Evolutionary conservation across 2,113 vertebrate genomes (phyloP).

Genomic region (Psophia crepitans): DNA sequence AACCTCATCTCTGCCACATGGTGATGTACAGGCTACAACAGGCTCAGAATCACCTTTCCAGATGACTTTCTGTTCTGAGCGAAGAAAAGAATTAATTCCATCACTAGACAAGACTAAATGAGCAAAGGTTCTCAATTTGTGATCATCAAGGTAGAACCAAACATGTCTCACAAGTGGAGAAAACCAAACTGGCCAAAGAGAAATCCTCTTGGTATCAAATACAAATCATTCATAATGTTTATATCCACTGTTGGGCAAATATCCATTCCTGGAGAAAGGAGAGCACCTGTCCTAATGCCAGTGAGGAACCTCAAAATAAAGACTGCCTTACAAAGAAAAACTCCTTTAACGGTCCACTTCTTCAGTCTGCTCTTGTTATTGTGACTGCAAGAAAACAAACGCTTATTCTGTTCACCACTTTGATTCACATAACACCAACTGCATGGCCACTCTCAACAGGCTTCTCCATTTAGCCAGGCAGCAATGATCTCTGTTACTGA

Average conservation of each 20-base stretch:
- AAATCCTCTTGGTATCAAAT: not conserved
- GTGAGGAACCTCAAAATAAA: not conserved
- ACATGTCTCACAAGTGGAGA: not conserved
- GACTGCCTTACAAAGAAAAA: not conserved
- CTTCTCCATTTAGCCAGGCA: not conserved
- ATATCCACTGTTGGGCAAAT: not conserved
- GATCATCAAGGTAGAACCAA: not conserved
- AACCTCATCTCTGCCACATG: not conserved
- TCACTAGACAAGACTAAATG: not conserved
- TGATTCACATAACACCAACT: not conserved
- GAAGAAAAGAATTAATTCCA: not conserved
- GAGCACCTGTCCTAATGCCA: not conserved
- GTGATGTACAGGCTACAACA: not conserved
- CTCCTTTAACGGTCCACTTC: not conserved
- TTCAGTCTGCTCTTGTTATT: not conserved
- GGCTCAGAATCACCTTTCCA: not conserved
- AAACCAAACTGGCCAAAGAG: not conserved
- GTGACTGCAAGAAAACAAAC: not conserved
- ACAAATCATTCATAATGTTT: not conserved
- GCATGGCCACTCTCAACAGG: not conserved
- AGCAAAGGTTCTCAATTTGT: not conserved
- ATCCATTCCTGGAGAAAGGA: not conserved
- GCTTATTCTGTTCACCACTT: not conserved
- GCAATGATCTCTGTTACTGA: not conserved
- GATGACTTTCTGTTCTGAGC: not conserved